Base-by-base conservation (phyloP, 2,888 invertebrate genomes). In the Lutraria lutraria region DNA sequence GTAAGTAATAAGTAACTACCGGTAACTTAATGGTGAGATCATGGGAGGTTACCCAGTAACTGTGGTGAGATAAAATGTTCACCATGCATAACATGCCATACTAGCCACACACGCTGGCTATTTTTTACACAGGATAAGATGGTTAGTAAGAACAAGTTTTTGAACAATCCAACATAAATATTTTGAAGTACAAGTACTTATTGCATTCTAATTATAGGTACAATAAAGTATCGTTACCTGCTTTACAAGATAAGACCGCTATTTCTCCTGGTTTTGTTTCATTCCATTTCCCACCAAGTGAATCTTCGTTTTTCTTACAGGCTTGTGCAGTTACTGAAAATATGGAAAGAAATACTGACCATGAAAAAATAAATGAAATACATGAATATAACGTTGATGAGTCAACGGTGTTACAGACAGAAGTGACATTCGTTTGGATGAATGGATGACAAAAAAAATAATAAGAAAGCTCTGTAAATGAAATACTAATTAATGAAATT, bases 221-320 rank as follows among this genome's bases (percentile, higher is more conserved):
- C 8, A 4, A 4, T 43, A 43, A 43, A 43, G 8, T 43, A 4
- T 43, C 43, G 43, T 10, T 53, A 53, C 53, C 81, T 83, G 31
- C 0, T 54, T 16, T 31, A 34, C 83, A 83, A 12, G 21, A 6
- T 16, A 13, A 43, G 6, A 68, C 52, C 0, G 43, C 43, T 6
- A 83, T 68, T 25, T 21, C 52, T n/a, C 83, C 83, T 25, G 83
- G 83, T 25, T 8, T 16, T 0, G 68, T 83, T 16, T 34, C n/a
- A n/a, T 83, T 68, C 83, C 83, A 83, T 1, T 15, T 0, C 13
- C 13, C 13, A 25, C 52, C 52, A 68, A 16, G 52, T 15, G 13
- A 8, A 68, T 83, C 83, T n/a, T 0, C 52, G 43, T 63, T 34
- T 0, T n/a, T n/a, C 15, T 34, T 13, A 60, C 83, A 83, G 13